These are phyloP conservation scores for Eupsittula cactorum DNA, from an alignment of 2,113 vertebrate genomes.

Conservation along the genomic window DNA sequence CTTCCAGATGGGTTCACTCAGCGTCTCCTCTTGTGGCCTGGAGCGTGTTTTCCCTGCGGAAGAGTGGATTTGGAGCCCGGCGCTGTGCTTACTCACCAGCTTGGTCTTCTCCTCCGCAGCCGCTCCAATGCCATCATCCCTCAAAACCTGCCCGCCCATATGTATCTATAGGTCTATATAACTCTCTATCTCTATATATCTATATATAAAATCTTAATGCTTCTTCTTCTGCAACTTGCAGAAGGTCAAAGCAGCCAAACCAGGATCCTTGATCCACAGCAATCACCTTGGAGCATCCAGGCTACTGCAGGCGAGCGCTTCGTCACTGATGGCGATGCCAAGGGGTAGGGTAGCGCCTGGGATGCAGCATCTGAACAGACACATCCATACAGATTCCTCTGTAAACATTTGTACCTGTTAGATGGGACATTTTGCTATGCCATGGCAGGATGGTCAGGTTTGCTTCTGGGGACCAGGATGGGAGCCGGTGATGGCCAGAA, in stretches of 20 bases:
- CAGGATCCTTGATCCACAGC: neutral
- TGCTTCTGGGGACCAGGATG: neutral
- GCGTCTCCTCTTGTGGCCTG: neutral
- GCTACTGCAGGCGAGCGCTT: neutral
- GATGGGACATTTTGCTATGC: neutral
- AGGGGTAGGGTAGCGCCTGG: neutral
- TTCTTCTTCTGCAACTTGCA: neutral
- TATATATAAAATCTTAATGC: neutral
- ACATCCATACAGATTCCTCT: neutral
- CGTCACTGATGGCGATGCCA: neutral
- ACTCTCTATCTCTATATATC: neutral
- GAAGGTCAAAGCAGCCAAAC: neutral
- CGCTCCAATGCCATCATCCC: neutral
- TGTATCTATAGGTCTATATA: neutral
- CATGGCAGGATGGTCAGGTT: fast-evolving
- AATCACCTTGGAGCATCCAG: fast-evolving
- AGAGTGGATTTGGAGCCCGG: neutral
- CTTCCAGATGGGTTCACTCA: neutral
- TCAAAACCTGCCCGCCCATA: fast-evolving
- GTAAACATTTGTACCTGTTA: neutral
- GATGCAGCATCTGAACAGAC: neutral
- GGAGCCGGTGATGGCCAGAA: neutral
- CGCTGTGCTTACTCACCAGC: neutral
- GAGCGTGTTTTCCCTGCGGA: neutral
- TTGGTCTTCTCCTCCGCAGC: neutral